phyloP scores from a whole-genome alignment of 1,140 invertebrate genomes.

The Drosophila equinoxialis region DNA sequence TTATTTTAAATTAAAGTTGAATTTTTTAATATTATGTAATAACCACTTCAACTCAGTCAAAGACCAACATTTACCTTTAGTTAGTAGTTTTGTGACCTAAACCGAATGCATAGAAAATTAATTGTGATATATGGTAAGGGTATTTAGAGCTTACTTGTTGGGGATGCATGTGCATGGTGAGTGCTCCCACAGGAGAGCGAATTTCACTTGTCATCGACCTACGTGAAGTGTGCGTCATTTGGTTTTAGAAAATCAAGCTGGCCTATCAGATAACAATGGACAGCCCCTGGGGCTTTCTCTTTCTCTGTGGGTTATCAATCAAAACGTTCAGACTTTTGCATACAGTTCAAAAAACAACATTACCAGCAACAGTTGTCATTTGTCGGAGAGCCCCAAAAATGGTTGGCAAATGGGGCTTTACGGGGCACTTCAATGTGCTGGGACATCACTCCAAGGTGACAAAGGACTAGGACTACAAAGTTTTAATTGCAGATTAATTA shows the following conservation, averaged over 20 bases:
- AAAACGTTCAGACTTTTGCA: slow-evolving; percentile 14
- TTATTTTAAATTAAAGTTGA: too few species aligned
- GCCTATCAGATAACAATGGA: slow-evolving; percentile 29
- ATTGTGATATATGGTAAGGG: background rate
- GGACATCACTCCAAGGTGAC: slow-evolving; percentile 43
- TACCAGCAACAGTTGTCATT: slow-evolving; percentile 41
- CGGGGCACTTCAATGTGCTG: slow-evolving; percentile 45
- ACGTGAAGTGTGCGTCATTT: slow-evolving; percentile 39
- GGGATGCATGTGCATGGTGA: slow-evolving; percentile 21
- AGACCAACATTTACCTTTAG: too few species aligned
- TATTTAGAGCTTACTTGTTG: background rate
- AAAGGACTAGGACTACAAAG: background rate
- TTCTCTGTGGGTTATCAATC: slow-evolving; percentile 36
- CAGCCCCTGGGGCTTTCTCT: slow-evolving; percentile 1
- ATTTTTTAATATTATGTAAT: too few species aligned
- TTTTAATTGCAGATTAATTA: background rate
- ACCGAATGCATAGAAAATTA: too few species aligned
- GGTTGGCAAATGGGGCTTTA: slow-evolving; percentile 49
- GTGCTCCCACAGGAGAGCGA: slow-evolving; percentile 15
- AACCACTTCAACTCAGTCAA: background rate
- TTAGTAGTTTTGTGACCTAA: too few species aligned
- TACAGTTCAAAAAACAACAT: background rate
- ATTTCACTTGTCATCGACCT: slow-evolving; percentile 23
- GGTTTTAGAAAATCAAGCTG: slow-evolving; percentile 29
- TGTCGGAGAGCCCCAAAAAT: slow-evolving; percentile 31